phyloP scores from a whole-genome alignment of 2,113 vertebrate species.

The Hemichromis elongatus region DNA sequence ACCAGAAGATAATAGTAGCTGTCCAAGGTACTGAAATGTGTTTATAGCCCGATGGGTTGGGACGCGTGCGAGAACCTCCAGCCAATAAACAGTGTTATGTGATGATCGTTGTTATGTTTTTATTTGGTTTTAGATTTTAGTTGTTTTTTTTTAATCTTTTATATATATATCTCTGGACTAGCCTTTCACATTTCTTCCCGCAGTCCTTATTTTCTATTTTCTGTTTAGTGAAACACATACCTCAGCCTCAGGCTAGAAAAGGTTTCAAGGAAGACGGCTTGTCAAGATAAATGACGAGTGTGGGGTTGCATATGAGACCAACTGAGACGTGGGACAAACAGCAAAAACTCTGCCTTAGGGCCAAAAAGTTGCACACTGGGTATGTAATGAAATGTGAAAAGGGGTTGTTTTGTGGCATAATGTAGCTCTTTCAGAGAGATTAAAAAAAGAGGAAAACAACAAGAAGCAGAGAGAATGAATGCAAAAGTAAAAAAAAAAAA shows the following conservation, averaged over 20 bases:
- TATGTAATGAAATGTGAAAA: neutral
- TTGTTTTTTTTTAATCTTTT: neutral
- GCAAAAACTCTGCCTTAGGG: neutral
- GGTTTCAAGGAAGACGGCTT: neutral
- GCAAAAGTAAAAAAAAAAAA: neutral
- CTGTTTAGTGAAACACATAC: neutral
- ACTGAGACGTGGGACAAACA: neutral
- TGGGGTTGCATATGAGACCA: neutral
- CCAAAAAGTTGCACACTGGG: neutral
- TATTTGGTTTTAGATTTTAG: neutral
- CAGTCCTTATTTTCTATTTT: neutral
- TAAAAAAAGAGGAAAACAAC: neutral
- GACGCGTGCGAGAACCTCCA: neutral
- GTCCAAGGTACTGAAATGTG: constrained; percentile 46
- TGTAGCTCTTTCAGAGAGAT: neutral
- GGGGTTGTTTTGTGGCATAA: neutral
- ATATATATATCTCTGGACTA: neutral
- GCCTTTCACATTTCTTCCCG: neutral
- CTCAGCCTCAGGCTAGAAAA: neutral
- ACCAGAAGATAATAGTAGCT: constrained; percentile 15
- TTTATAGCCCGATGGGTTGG: constrained; percentile 5
- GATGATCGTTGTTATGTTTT: neutral
- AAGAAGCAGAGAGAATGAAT: neutral
- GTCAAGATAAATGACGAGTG: neutral
- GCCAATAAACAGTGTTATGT: neutral